phyloP scores from a whole-genome alignment of 2,113 vertebrate genomes.

The Sceloporus undulatus region DNA sequence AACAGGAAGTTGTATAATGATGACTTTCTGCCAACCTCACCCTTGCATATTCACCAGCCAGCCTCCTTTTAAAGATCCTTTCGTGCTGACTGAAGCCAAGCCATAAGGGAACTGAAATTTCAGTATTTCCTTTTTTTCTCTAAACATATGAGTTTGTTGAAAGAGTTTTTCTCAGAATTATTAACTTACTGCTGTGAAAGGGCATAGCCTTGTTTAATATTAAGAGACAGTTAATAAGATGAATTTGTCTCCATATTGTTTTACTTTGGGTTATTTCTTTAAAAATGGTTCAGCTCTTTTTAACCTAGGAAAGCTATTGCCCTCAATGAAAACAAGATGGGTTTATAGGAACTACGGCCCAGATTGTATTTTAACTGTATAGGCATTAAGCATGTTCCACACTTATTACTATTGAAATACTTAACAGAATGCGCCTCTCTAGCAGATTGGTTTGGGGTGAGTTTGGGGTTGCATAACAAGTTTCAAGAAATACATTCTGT shows the following conservation, averaged over 20 bases:
- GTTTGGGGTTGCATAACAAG: background rate
- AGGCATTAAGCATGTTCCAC: constrained; percentile 38
- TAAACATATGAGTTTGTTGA: constrained; percentile 35
- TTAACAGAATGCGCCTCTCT: background rate
- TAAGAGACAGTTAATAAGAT: background rate
- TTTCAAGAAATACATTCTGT: constrained; percentile 34
- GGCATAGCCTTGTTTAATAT: constrained; percentile 16
- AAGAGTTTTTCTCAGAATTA: constrained; percentile 33
- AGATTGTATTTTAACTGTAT: background rate
- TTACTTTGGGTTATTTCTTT: background rate
- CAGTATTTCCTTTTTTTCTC: constrained; percentile 67
- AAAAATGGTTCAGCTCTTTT: background rate
- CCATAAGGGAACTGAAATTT: background rate
- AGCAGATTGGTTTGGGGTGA: constrained; percentile 19
- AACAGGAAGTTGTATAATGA: constrained; percentile 71
- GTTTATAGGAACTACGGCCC: constrained; percentile 21
- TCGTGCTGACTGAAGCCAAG: constrained; percentile 48
- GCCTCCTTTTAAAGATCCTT: constrained; percentile 9
- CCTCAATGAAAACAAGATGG: constrained; percentile 36
- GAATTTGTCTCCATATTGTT: constrained; percentile 47
- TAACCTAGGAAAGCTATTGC: background rate
- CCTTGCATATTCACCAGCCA: constrained; percentile 59
- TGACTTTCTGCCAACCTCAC: constrained; percentile 60
- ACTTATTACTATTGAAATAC: background rate
- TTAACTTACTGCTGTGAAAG: constrained; percentile 39